A percentile compares a stretch with the other conserved stretches of the same genome.
phyloP scores from a whole-genome alignment of 2,113 vertebrate species.

The Epinephelus moara region DNA sequence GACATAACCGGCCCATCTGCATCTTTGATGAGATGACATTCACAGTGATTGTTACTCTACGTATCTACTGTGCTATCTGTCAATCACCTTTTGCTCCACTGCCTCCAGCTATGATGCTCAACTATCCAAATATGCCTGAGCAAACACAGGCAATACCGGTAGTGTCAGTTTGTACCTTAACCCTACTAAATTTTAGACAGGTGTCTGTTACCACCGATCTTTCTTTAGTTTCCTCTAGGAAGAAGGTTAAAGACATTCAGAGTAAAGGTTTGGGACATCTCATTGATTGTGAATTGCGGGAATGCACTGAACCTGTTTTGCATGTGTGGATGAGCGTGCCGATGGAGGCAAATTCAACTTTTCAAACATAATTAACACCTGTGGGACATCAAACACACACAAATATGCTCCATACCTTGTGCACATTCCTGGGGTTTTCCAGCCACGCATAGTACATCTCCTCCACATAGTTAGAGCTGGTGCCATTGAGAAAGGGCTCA shows the following conservation, averaged over 20 bases:
- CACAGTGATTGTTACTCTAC: not conserved
- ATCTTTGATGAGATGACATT: not conserved
- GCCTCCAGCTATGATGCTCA: not conserved
- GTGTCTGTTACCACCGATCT: not conserved
- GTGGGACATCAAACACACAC: not conserved
- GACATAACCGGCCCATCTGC: not conserved
- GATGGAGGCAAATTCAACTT: not conserved
- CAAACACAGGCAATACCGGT: not conserved
- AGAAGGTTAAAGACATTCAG: not conserved
- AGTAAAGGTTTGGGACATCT: not conserved
- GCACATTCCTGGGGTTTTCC: constrained; percentile 95
- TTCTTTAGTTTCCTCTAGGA: not conserved
- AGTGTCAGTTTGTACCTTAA: constrained; percentile 33
- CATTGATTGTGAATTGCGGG: not conserved
- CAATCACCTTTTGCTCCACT: not conserved
- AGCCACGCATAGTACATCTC: constrained; percentile 98
- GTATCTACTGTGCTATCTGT: not conserved
- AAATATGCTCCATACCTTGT: constrained; percentile 86
- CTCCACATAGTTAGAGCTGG: constrained; percentile 96
- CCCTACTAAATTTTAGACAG: not conserved
- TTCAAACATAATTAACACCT: too few species aligned
- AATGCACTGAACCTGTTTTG: not conserved
- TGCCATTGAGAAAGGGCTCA: constrained; percentile 94
- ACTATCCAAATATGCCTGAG: constrained; percentile 2
- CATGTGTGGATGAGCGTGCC: too few species aligned